Base-by-base conservation (phyloP, 2,888 invertebrate genomes). In the Conomelus anceps region DNA sequence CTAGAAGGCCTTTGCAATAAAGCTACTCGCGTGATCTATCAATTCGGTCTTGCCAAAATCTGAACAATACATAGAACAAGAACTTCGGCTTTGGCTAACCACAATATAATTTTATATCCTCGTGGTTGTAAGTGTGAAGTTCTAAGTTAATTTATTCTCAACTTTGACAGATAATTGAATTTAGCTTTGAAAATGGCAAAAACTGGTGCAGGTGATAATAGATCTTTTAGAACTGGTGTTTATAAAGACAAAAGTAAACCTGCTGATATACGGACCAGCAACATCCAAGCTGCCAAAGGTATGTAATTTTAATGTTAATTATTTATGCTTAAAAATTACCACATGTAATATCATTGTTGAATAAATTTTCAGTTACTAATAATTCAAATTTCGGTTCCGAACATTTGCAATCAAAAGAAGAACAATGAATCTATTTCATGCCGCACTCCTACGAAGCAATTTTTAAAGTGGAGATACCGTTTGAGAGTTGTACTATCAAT, bases 271-370 rank as follows among this genome's bases (percentile, higher is more conserved):
- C 96, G 99, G 89, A 95, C 95, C 91, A 99, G 99, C 93, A 99
- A 99, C 93, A 99, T 99, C 92, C 96, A 97, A 94, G 99, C 99
- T 92, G 99, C 99, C 89, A 99, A 99, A 97, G 98, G 99, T 98
- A 95, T 90, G 89, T 91, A 89, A 90, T 90, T 88, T 90, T 89
- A 23, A 17, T n/a, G 22, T 84, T 23, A 63, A 63, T 20, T 3
- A n/a, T 63, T n/a, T 13, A 63, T n/a, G n/a, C 63, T 63, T n/a
- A 7, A 63, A 63, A 34, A 63, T 63, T 1, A 20, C n/a, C 4
- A 26, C 11, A 6, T 34, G 34, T 34, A 17, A 1, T 34, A 4
- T 34, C 34, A 6, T 9, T 17, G 17, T 34, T 34, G 13, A 11
- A 9, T 11, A 13, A 4, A 9, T 34, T 34, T n/a, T n/a, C n/a